Conservation (phyloP, 2,888 invertebrate genomes). For the Craniophora ligustri region DNA sequence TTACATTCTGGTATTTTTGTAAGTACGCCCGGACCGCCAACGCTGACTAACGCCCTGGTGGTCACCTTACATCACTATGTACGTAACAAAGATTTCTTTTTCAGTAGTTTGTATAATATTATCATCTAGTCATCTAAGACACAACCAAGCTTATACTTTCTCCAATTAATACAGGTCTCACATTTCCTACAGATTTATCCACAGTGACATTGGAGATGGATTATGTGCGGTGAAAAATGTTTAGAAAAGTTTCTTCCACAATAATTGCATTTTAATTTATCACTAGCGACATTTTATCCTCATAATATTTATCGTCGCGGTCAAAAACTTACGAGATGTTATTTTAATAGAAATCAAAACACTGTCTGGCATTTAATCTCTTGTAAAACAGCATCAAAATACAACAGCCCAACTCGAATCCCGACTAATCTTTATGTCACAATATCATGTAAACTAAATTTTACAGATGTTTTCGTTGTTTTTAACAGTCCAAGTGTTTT, state of each 20-base stretch:
- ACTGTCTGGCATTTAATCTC: slow-evolving; percentile 66
- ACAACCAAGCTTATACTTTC: too few species aligned
- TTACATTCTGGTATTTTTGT: slow-evolving; percentile 88
- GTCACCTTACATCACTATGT: slow-evolving; percentile 59
- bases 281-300: slow-evolving; percentile 28
- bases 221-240: too few species aligned
- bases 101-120: too few species aligned
- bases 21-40: slow-evolving; percentile 85
- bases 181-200: too few species aligned
- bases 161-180: too few species aligned
- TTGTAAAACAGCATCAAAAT: slow-evolving; percentile 61
- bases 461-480: slow-evolving; percentile 42
- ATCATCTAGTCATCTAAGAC: too few species aligned
- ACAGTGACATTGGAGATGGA: too few species aligned
- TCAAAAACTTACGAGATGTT: slow-evolving; percentile 60
- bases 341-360: slow-evolving; percentile 69
- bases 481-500: not conserved
- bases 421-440: slow-evolving; percentile 61
- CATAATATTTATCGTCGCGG: slow-evolving; percentile 37
- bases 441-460: slow-evolving; percentile 53
- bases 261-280: slow-evolving; percentile 15
- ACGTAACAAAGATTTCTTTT: slow-evolving; percentile 17
- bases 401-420: slow-evolving; percentile 44
- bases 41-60: slow-evolving; percentile 78
- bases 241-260: not conserved